These are phyloP conservation scores for Phenganax marumi DNA, from an alignment of 92 coral and sea anemone species.

Conservation along the genomic window DNA sequence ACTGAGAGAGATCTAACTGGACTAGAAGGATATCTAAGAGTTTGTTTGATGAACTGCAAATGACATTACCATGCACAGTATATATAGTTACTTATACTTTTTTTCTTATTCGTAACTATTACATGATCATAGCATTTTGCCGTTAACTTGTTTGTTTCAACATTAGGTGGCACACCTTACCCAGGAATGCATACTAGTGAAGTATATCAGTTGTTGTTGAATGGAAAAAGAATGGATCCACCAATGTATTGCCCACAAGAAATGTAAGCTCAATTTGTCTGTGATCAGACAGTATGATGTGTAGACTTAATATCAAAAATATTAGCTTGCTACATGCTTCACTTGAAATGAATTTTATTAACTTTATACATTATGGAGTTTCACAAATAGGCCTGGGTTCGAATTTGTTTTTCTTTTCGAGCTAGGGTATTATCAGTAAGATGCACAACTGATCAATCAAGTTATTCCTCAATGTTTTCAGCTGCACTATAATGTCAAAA, in stretches of 20 bases:
- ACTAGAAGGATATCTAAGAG: too few species aligned
- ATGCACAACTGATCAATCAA: not conserved
- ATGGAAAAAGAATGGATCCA: slow-evolving; percentile 80
- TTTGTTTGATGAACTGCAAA: too few species aligned
- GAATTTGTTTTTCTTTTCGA: too few species aligned
- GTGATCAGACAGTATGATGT: too few species aligned
- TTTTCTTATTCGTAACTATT: not conserved
- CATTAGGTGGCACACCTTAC: slow-evolving; percentile 83
- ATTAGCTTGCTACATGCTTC: too few species aligned
- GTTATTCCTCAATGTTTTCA: not conserved
- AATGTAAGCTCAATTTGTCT: slow-evolving; percentile 60
- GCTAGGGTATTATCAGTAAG: too few species aligned
- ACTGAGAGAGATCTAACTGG: too few species aligned
- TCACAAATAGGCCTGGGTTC: too few species aligned
- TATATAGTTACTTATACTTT: not conserved
- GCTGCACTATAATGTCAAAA: slow-evolving; percentile 72
- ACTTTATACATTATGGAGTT: too few species aligned
- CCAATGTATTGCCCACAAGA: slow-evolving; percentile 80
- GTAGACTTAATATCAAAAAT: too few species aligned
- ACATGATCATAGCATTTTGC: not conserved
- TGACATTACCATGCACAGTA: not conserved
- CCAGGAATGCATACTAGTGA: slow-evolving; percentile 63
- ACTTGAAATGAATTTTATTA: too few species aligned
- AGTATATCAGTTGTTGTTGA: slow-evolving; percentile 70
- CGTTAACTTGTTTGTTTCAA: not conserved